These are phyloP conservation scores for Hylyphantes graminicola DNA, from an alignment of 1,140 invertebrate genomes.

Conservation along the genomic window DNA sequence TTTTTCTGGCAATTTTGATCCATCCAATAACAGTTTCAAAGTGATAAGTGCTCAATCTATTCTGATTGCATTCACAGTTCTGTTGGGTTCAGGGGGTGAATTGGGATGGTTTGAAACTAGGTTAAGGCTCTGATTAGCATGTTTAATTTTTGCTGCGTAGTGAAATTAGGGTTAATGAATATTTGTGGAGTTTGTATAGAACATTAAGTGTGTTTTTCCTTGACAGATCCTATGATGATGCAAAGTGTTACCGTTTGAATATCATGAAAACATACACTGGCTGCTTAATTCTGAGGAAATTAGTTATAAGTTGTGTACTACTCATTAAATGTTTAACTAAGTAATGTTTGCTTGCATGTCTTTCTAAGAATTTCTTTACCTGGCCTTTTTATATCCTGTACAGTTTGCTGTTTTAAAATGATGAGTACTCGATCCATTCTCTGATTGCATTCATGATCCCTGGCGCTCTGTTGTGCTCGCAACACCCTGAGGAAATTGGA, in stretches of 20 bases:
- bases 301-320: too few species aligned
- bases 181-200: too few species aligned
- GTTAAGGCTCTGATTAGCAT: slow-evolving; percentile 17
- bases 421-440: too few species aligned
- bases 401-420: background rate
- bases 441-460: slow-evolving; percentile 15
- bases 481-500: slow-evolving; percentile 4
- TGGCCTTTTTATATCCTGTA: background rate
- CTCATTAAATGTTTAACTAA: too few species aligned
- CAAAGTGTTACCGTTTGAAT: slow-evolving; percentile 40
- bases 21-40: background rate
- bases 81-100: background rate
- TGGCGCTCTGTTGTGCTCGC: background rate
- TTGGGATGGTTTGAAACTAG: background rate
- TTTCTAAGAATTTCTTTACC: background rate
- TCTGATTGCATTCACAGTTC: slow-evolving; percentile 13
- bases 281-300: too few species aligned
- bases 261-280: slow-evolving; percentile 20
- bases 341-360: too few species aligned
- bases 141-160: background rate
- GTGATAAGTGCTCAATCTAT: slow-evolving; percentile 25
- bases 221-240: slow-evolving; percentile 6
- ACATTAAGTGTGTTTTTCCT: too few species aligned
- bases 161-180: too few species aligned
- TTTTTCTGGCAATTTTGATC: background rate